Base-by-base conservation (phyloP, 2,113 vertebrate species). In the Cynocephalus volans region DNA sequence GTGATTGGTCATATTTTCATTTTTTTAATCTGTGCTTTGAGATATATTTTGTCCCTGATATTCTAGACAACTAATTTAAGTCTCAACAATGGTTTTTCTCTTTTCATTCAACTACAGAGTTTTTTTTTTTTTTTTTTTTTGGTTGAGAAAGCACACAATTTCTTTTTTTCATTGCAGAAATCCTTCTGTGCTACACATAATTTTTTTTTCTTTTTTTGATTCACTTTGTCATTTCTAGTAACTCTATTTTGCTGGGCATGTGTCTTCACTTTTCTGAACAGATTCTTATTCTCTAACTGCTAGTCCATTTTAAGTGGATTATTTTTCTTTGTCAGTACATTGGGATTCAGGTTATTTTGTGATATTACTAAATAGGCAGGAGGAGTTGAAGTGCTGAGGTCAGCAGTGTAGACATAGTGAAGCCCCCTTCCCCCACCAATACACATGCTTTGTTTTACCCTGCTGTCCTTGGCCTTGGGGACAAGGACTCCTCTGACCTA, bases 351-450 rank as follows among this genome's bases (percentile, higher is more conserved):
- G 6, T 54, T 90, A 41, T 45, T 3, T 45, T 80, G 33, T 41
- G 26, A 92, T 88, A 84, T 76, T 67, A 26, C 50, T 54, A n/a
- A 82, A 36, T 45, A 87, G 14, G 1, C 91, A 23, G 24, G 56
- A 12, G 48, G 9, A 50, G 19, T 0, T 12, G 5, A 58, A 87
- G 9, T 48, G 7, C 79, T 33, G 11, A 31, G 18, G 5, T 70
- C 45, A 76, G 24, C 36, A 1, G 12, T 26, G 6, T 18, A 73
- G 36, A 87, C 36, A 52, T 28, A 31, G 0, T n/a, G 7, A 50
- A 6, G 4, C 21, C 8, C 21, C 12, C 36, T 9, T 3, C 3
- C 0, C 4, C 5, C 9, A 5, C 18, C 2, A 18, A 17, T 5
- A 52, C 60, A 56, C 58, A 17, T 23, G 7, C 1, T 77, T 48